These are phyloP conservation scores for Nasua narica DNA, from an alignment of 2,797 vertebrate species.

Conservation along the genomic window DNA sequence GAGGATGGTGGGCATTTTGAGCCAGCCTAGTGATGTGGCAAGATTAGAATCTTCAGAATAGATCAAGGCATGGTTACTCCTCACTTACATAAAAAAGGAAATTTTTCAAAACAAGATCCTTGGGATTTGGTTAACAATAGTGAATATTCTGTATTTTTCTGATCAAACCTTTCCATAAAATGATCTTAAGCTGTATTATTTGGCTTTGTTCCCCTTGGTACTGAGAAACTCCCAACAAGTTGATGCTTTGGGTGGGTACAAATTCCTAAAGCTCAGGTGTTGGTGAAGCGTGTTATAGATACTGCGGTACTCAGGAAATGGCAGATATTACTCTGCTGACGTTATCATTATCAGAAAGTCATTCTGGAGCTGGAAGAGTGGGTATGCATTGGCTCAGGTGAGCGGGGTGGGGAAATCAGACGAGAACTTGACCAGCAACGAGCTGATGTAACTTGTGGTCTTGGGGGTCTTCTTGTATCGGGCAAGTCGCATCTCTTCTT, in stretches of 20 bases:
- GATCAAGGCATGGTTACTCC: background rate
- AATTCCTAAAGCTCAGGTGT: background rate
- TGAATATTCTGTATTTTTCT: background rate
- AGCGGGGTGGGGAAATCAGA: constrained; percentile 60
- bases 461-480: background rate
- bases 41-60: background rate
- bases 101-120: background rate
- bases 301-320: background rate
- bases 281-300: background rate
- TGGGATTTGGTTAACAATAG: background rate
- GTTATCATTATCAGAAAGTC: background rate
- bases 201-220: background rate
- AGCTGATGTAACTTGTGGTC: background rate
- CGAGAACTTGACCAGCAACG: constrained; percentile 60
- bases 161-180: background rate
- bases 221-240: background rate
- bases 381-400: background rate
- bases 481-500: background rate
- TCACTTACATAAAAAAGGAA: background rate
- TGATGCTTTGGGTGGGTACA: background rate
- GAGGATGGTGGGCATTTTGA: background rate
- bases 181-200: background rate
- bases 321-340: background rate
- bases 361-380: background rate
- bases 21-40: background rate